Conservation (phyloP, 2,888 invertebrate species). For the Dione vanillae region DNA sequence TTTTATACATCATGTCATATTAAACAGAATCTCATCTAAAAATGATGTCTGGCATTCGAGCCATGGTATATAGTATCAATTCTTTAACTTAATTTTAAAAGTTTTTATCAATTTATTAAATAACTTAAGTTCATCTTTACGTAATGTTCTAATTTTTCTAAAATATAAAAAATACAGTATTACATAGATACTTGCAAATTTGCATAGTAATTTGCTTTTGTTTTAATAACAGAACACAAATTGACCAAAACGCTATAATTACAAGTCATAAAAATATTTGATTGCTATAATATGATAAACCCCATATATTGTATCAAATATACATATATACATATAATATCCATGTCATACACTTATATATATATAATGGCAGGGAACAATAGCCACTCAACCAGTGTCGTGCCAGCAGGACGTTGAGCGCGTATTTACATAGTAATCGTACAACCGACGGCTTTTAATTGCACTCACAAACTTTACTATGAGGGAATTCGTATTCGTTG, state of each 20-base stretch:
- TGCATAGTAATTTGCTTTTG: too few species aligned
- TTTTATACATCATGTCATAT: too few species aligned
- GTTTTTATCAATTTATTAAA: too few species aligned
- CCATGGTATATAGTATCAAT: too few species aligned
- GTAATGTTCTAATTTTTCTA: too few species aligned
- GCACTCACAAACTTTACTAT: slow-evolving; percentile 52
- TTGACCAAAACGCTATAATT: neutral
- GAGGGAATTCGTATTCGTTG: slow-evolving; percentile 42
- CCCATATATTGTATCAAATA: neutral
- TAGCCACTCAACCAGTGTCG: slow-evolving; percentile 33
- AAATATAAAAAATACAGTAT: too few species aligned
- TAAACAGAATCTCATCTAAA: too few species aligned
- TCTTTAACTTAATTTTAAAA: too few species aligned
- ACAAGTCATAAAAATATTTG: neutral
- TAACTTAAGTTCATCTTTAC: too few species aligned
- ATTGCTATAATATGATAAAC: neutral
- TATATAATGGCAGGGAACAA: neutral
- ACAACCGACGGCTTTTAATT: slow-evolving; percentile 69
- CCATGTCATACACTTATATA: neutral
- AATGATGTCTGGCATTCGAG: too few species aligned
- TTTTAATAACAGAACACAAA: too few species aligned
- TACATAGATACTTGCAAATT: too few species aligned
- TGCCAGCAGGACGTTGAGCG: slow-evolving; percentile 66
- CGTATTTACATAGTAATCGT: slow-evolving; percentile 76
- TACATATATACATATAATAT: neutral